Conservation (phyloP, 2,888 invertebrate species). For the Patella caerulea region DNA sequence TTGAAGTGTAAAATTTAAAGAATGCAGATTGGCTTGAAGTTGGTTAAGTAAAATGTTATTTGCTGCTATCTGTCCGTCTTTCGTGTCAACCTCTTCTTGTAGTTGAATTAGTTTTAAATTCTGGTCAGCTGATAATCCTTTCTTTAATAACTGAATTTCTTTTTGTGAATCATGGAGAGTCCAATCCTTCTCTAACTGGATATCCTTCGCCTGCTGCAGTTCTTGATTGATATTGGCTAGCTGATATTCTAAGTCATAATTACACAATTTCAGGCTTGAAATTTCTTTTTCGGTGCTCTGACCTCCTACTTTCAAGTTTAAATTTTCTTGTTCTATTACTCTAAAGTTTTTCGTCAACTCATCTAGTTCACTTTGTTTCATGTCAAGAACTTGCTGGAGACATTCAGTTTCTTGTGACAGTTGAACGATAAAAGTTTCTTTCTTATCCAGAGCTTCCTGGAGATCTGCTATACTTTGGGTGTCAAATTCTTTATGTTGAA, state of each 20-base stretch:
- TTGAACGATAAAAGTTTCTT: constrained; percentile 6
- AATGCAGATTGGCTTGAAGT: not conserved
- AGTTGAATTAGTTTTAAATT: constrained; percentile 32
- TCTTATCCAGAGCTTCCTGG: constrained; percentile 14
- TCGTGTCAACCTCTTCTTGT: constrained; percentile 34
- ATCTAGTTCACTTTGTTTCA: too few relatives aligned
- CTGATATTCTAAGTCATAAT: too few relatives aligned
- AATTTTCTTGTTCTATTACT: too few relatives aligned
- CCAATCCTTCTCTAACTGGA: constrained; percentile 4
- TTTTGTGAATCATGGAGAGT: constrained; percentile 14
- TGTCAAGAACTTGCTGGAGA: too few relatives aligned
- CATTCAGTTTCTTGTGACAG: too few relatives aligned
- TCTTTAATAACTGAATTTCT: constrained; percentile 6
- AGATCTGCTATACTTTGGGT: constrained; percentile 14
- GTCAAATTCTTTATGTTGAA: constrained; percentile 11
- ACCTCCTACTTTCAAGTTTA: constrained; percentile 5
- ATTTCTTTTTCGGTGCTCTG: constrained; percentile 21
- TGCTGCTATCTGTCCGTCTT: constrained; percentile 25
- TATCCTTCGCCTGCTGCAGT: too few relatives aligned
- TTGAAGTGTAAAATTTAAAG: not conserved
- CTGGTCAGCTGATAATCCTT: constrained; percentile 27
- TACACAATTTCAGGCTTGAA: constrained; percentile 10
- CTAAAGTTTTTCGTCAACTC: too few relatives aligned
- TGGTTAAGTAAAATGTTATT: not conserved
- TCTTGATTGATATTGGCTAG: too few relatives aligned